Conservation (phyloP, 2,797 vertebrate species). For the Coracias cyanogaster region DNA sequence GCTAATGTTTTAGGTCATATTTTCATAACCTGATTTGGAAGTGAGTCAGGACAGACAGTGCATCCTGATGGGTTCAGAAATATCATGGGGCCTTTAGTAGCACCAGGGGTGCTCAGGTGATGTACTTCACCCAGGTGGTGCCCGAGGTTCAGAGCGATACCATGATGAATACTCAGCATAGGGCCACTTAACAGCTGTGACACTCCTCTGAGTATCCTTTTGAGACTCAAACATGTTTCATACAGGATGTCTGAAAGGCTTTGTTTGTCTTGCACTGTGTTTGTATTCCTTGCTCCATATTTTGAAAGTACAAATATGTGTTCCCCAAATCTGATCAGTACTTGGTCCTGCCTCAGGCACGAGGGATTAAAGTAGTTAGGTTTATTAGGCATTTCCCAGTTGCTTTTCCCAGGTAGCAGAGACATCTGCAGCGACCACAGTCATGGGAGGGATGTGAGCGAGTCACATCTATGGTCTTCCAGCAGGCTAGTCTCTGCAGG, state of each 20-base stretch:
- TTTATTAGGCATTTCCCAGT: not conserved
- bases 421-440: not conserved
- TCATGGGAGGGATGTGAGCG: fast-evolving
- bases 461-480: not conserved
- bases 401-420: not conserved
- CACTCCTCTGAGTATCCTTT: not conserved
- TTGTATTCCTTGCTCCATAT: not conserved
- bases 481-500: fast-evolving
- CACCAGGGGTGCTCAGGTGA: not conserved
- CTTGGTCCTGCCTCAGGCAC: not conserved
- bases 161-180: not conserved
- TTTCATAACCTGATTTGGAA: not conserved
- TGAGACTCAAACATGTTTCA: not conserved
- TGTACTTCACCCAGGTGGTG: not conserved
- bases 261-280: not conserved
- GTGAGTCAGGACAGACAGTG: not conserved
- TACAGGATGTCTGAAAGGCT: not conserved
- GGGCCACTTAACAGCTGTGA: not conserved
- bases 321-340: not conserved
- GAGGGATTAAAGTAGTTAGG: not conserved
- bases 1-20: not conserved
- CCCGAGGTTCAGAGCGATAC: not conserved
- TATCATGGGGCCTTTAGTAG: not conserved
- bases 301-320: not conserved
- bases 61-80: not conserved